Base-by-base conservation (phyloP, 1,140 invertebrate genomes). In the Lucilia cuprina region DNA sequence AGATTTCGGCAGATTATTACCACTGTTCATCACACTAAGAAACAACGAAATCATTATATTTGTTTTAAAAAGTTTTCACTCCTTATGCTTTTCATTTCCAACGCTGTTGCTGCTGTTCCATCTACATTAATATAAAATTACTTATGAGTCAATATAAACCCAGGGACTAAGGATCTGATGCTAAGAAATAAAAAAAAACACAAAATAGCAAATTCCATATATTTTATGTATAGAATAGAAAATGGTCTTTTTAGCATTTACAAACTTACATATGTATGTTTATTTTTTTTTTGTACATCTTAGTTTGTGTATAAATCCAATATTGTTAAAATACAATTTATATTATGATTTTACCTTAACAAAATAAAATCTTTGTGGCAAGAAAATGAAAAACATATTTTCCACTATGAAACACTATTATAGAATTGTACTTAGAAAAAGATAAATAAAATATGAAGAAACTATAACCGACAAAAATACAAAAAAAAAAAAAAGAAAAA, bases 261-360 rank as follows among this genome's bases (percentile, higher is more conserved):
- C 41, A 41, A 41, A 10, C 7, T 41, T 41, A 41, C 41, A 7
- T 55, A 55, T 12, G 50, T 55, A 2, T 55, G 50, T 55, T 12
- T 55, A 17, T 41, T 12, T 60, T 60, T 60, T 30, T 17, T 65
- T 65, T n/a, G 60, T 65, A 65, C 2, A n/a, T 65, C 65, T 70
- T 9, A 17, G 50, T 55, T 55, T 70, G n/a, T 70, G 19, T 70
- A 55, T 70, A 70, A 70, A 70, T 70, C 65, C 65, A 21, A 70
- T 70, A 70, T 70, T 70, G 65, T 70, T 70, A 70, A 70, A 70
- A 70, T 70, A 70, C n/a, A 70, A 70, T 70, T 70, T 70, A 70
- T 70, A 70, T 70, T 70, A 70, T 70, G 65, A 70, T 70, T 70
- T 70, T 9, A 70, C 65, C 65, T 70, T 19, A 70, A 21, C 7